Percentiles rank a stretch among this genome's conserved stretches.
phyloP scores from a whole-genome alignment of 2,888 invertebrate species.

The Apamea sordens region DNA sequence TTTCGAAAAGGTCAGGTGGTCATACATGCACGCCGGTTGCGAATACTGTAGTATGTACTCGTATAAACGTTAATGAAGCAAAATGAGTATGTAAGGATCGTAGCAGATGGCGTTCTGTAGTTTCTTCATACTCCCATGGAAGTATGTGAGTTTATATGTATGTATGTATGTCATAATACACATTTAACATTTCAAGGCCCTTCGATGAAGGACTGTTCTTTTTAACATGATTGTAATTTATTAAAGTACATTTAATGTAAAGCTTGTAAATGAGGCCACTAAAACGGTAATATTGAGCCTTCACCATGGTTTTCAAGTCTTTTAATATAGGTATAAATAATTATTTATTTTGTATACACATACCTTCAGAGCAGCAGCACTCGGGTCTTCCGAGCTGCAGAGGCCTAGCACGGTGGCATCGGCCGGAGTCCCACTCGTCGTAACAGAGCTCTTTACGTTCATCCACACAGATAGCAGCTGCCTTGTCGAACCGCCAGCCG shows the following conservation, averaged over 20 bases:
- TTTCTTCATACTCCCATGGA: background rate
- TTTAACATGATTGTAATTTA: background rate
- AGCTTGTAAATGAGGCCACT: background rate
- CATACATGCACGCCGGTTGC: no score
- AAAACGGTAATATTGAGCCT: background rate
- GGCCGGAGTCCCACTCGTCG: slow-evolving; percentile 87
- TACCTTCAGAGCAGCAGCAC: slow-evolving; percentile 87
- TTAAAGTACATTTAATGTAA: background rate
- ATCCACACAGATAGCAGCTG: slow-evolving; percentile 93
- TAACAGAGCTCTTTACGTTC: slow-evolving; percentile 94
- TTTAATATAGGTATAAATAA: background rate
- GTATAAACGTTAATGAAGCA: background rate
- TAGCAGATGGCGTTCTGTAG: background rate
- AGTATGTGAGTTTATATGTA: background rate
- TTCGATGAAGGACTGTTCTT: background rate
- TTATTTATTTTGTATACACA: background rate
- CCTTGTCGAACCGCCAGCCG: slow-evolving; percentile 92
- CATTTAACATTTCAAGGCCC: background rate
- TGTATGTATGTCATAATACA: background rate
- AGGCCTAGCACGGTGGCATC: slow-evolving; percentile 84
- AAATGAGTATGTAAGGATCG: background rate
- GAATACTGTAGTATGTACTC: no score
- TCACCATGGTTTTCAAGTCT: background rate
- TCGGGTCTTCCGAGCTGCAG: slow-evolving; percentile 82
- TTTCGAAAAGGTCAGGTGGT: background rate